Evolutionary conservation across 2,113 vertebrate genomes (phyloP), one percentile per base, ranked within the genome.

Genomic region (Junco hyemalis): DNA sequence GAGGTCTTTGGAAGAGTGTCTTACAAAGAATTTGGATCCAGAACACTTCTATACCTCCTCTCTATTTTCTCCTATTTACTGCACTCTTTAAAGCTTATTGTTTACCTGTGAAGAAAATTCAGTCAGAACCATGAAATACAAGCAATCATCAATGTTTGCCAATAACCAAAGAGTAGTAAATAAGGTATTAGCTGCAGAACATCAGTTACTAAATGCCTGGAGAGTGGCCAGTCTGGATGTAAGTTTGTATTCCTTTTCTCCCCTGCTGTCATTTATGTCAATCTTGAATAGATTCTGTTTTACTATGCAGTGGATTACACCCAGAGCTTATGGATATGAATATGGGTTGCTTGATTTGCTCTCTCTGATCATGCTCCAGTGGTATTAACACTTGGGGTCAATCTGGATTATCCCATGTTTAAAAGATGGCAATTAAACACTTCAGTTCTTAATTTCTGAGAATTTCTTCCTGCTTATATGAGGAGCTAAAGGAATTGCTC

Each of bases 351-450:
- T 83, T 95, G 90, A 92, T 96, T 95, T 96, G 76, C 82, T 95
- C 94, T 68, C 91, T 95, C 88, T 95, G 94, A 97, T 93, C 93
- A 18, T 90, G 81, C 92, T 92, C 90, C 95, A 95, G 90, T 78
- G 65, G 92, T 92, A 96, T 97, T 97, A 96, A 96, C 94, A 86
- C 44, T 96, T 84, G 65, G 88, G 96, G 95, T 96, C 94, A 97
- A 93, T 96, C 96, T 96, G 95, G 96, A 96, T 96, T 96, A 96
- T 96, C 95, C 90, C 69, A 68, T 88, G 61, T 96, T 93, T 94
- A 94, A 96, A 95, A 93, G 82, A 92, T 94, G 69, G 64, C 80
- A 95, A 94, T 96, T 97, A 97, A 96, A 90, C 85, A 88, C 64
- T 93, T 96, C 68, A 81, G 0, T 92, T 71, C 90, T 78, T 95